Evolutionary conservation across 1,140 invertebrate genomes (phyloP), one percentile per base, ranked within the genome.

Genomic region (Neodiprion fabricii): DNA sequence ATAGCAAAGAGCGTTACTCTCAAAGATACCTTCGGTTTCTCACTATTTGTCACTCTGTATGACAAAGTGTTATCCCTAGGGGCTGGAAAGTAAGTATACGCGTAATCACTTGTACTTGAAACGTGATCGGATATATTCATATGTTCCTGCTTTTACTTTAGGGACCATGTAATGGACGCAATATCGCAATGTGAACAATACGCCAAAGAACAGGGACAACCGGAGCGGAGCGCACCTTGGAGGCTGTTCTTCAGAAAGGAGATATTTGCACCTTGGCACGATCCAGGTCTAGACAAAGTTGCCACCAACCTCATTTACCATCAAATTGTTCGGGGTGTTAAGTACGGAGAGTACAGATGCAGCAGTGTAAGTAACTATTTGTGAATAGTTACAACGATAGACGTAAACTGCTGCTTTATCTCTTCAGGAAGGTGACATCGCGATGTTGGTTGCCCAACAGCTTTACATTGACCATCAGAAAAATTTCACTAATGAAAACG

Each of bases 141-240:
- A 40, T 40, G 7, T 21, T 65, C 48, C 12, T 66, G 7, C 17
- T 76, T 73, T 40, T 40, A 40, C 28, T 69, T 12, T 12, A 81
- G 91, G 68, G 96, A 98, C 86, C 96, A 98, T 85, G 93, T 98
- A 0, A 95, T 98, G 92, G 97, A 99, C 89, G 97, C 96, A 1
- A 96, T 99, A 77, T 97, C 95, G 1, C 96, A 97, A 87, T 98
- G 97, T 87, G 97, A 99, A 86, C 97, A 98, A 84, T 98, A 96
- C 87, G 94, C 96, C 14, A 96, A 95, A 87, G 96, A 97, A 88
- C 94, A 96, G 85, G 96, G 96, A 1, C 92, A 92, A 10, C 91
- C 93, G 72, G 93, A 94, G 81, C 88, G 90, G 79, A 91, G 89
- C 81, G 95, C 95, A 4, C 94, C 93, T 0, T 96, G 94, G 95